phyloP scores from a whole-genome alignment of 2,888 invertebrate genomes.

The Sphaeridia pumilis region DNA sequence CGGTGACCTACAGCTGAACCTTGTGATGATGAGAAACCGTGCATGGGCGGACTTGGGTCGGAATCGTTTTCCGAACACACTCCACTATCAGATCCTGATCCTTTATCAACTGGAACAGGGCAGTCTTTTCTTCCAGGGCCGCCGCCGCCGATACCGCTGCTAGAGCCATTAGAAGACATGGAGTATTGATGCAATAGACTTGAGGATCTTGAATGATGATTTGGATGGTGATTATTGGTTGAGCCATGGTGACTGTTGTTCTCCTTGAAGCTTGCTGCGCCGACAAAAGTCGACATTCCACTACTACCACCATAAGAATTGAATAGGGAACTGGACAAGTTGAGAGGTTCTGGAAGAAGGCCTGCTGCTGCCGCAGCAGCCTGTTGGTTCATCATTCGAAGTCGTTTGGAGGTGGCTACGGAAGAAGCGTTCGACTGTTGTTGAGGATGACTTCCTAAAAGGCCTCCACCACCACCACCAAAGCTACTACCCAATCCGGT shows the following conservation, averaged over 20 bases:
- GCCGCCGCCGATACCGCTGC: conserved; percentile 6
- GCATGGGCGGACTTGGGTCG: conserved; percentile 28
- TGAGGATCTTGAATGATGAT: conserved; percentile 4
- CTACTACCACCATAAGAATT: conserved; percentile 2
- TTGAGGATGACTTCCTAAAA: background rate
- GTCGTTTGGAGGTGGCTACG: conserved; percentile 22
- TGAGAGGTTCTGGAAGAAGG: conserved; percentile 25
- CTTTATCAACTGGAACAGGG: conserved; percentile 22
- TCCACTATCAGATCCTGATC: conserved; percentile 31
- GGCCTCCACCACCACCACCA: background rate
- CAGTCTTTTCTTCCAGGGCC: conserved; percentile 11
- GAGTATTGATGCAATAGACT: conserved; percentile 5
- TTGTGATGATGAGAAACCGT: conserved; percentile 14
- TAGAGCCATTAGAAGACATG: background rate
- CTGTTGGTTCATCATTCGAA: conserved; percentile 33
- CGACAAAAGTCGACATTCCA: conserved; percentile 9
- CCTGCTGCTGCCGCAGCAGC: conserved; percentile 1
- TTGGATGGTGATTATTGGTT: conserved; percentile 11
- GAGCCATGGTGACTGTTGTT: conserved; percentile 7
- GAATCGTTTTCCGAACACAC: conserved; percentile 35
- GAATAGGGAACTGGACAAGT: conserved; percentile 22
- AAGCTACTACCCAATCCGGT: background rate
- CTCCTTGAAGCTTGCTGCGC: conserved; percentile 1
- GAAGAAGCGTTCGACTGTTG: background rate
- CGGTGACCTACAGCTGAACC: background rate